Percentiles rank a stretch among this genome's conserved stretches.
These are phyloP conservation scores for Cryptotermes secundus DNA, from an alignment of 1,140 invertebrate genomes.

Conservation along the genomic window DNA sequence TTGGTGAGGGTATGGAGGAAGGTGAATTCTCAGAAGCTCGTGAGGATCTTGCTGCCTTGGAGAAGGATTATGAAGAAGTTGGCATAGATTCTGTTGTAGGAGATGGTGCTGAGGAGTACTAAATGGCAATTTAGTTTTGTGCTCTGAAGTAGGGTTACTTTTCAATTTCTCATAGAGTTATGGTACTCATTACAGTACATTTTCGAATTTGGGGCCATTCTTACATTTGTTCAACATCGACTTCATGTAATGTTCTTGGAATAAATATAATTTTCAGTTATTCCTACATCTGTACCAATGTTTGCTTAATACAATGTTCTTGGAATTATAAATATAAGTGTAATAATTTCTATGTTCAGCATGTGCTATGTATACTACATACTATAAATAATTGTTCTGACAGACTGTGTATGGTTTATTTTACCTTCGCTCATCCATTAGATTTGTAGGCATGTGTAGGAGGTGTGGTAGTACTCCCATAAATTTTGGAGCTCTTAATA, in stretches of 20 bases:
- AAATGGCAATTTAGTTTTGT: constrained; percentile 38
- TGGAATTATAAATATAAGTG: no score
- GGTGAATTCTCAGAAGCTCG: constrained; percentile 75
- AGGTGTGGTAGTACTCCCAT: no score
- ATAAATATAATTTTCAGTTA: not conserved
- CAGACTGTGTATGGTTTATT: not conserved
- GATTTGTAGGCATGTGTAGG: no score
- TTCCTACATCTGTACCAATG: no score
- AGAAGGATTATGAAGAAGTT: constrained; percentile 67
- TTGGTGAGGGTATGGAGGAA: constrained; percentile 75
- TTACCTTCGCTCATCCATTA: not conserved
- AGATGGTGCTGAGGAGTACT: constrained; percentile 71
- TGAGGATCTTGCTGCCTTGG: constrained; percentile 71
- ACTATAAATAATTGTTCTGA: no score
- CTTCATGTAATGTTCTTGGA: not conserved
- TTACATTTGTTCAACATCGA: not conserved
- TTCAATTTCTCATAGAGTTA: no score
- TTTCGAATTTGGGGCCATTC: not conserved
- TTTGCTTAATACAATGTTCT: not conserved
- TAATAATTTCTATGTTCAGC: no score
- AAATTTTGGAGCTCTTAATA: no score
- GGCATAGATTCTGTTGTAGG: constrained; percentile 62
- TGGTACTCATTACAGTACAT: no score
- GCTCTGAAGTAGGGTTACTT: no score
- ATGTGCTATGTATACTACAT: no score